Evolutionary conservation across 2,888 invertebrate genomes (phyloP), one percentile per base, ranked within the genome.

Genomic region (Brenthis daphne): DNA sequence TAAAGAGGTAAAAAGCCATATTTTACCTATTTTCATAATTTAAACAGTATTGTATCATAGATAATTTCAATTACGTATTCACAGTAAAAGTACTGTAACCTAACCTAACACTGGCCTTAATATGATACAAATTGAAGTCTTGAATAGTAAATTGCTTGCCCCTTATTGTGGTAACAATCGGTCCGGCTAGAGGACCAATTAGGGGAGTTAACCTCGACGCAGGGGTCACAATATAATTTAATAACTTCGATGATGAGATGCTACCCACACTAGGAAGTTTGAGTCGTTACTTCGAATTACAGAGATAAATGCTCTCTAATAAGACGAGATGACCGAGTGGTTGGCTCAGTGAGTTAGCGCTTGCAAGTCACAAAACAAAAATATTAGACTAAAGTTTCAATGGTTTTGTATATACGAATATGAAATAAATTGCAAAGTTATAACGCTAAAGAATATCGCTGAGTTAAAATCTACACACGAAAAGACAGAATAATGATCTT

Each of bases 161-260:
- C 77, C 77, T 78, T 75, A 76, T 78, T 77, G 76, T 75, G 69
- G 69, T 76, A 76, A 76, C 75, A 73, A 77, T 73, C 72, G 70
- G 68, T 75, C 76, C 75, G 79, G 77, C 83, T 78, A 84, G 81
- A 82, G 81, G 82, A 76, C 81, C 85, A 88, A 88, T 88, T 87
- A 87, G 83, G 73, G 74, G 76, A 84, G 85, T 88, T 85, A 87
- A 88, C 86, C 85, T 80, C 79, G 65, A 77, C 78, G 82, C 82
- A 82, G 82, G 85, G 86, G 84, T 87, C 88, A 87, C 87, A 84
- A 84, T 85, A 79, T 88, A 87, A 88, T 88, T 83, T 83, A 88
- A 88, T 88, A 82, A 79, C 75, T 74, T 72, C 78, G 67, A 69
- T 73, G 77, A 75, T 77, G 75, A 79, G 73, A 76, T 74, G 64